Evolutionary conservation across 2,797 vertebrate species (phyloP).

Genomic region (Threskiornis aethiopicus): DNA sequence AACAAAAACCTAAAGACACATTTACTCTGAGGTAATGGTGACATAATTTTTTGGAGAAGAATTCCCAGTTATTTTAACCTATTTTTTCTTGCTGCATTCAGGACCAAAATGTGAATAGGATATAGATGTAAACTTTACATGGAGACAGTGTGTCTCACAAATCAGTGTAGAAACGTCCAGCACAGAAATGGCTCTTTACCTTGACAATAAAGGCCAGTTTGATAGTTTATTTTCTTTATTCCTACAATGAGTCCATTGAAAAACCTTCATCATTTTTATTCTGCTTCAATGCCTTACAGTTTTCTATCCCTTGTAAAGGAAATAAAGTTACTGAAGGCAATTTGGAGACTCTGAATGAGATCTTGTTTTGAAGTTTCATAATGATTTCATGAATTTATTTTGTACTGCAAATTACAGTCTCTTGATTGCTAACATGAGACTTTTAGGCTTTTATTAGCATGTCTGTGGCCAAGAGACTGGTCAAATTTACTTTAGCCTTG

Average conservation of each 20-base stretch:
- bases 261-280: conserved; percentile 65
- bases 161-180: conserved; percentile 36
- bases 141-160: conserved; percentile 79
- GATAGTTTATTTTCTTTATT: conserved; percentile 72
- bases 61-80: conserved; percentile 77
- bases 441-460: conserved; percentile 57
- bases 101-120: conserved; percentile 68
- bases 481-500: conserved; percentile 47
- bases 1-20: conserved; percentile 78
- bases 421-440: conserved; percentile 64
- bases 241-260: conserved; percentile 69
- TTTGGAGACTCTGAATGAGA: conserved; percentile 67
- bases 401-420: conserved; percentile 60
- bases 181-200: conserved; percentile 70
- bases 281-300: conserved; percentile 60
- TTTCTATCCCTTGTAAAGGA: conserved; percentile 61
- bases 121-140: conserved; percentile 75
- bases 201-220: conserved; percentile 72
- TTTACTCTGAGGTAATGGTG: conserved; percentile 79
- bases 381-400: conserved; percentile 69
- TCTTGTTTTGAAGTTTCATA: conserved; percentile 72
- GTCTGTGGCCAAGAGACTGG: conserved; percentile 42
- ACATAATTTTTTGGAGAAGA: conserved; percentile 78
- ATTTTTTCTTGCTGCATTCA: conserved; percentile 63
- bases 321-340: conserved; percentile 64